Conservation (phyloP, 2,797 vertebrate species). For the Poeciliopsis paucimaculata region DNA sequence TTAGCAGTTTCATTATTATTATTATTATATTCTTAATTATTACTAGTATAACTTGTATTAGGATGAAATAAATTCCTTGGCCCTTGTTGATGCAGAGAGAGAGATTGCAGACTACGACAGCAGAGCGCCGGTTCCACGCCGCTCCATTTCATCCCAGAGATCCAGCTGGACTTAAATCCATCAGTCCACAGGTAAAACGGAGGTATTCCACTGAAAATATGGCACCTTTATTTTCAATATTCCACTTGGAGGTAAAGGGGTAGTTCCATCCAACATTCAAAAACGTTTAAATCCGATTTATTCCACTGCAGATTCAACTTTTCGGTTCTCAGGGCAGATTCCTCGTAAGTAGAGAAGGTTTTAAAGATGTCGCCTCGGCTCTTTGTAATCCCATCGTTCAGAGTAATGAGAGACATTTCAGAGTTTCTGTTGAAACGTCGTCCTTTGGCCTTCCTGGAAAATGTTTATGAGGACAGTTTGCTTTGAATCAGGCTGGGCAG, state of each 20-base stretch:
- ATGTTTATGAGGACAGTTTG: constrained; percentile 46
- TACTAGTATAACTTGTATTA: constrained; percentile 75
- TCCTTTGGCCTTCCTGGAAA: constrained; percentile 12
- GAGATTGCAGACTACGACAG: constrained; percentile 45
- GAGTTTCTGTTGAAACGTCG: constrained; percentile 5
- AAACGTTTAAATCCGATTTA: constrained; percentile 22
- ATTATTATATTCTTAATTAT: constrained; percentile 65
- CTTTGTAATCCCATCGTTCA: constrained; percentile 31
- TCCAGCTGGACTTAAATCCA: constrained; percentile 34
- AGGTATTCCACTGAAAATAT: constrained; percentile 25
- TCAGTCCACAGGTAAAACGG: constrained; percentile 34
- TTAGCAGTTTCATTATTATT: constrained; percentile 44
- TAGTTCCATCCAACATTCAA: background rate
- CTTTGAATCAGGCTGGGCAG: background rate
- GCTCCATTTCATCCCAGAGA: constrained; percentile 20
- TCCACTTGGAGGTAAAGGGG: constrained; percentile 4
- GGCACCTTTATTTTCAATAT: background rate
- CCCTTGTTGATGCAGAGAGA: constrained; percentile 73
- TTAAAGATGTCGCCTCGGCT: constrained; percentile 34
- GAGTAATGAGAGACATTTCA: constrained; percentile 1
- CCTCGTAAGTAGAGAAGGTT: constrained; percentile 3
- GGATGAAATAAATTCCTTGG: constrained; percentile 77
- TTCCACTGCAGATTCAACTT: constrained; percentile 10
- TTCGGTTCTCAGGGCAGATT: constrained; percentile 39
- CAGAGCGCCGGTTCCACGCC: constrained; percentile 33